Percentiles rank a stretch among this genome's conserved stretches.
These are phyloP conservation scores for Crotalus tigris DNA, from an alignment of 2,113 vertebrate species.

Conservation along the genomic window DNA sequence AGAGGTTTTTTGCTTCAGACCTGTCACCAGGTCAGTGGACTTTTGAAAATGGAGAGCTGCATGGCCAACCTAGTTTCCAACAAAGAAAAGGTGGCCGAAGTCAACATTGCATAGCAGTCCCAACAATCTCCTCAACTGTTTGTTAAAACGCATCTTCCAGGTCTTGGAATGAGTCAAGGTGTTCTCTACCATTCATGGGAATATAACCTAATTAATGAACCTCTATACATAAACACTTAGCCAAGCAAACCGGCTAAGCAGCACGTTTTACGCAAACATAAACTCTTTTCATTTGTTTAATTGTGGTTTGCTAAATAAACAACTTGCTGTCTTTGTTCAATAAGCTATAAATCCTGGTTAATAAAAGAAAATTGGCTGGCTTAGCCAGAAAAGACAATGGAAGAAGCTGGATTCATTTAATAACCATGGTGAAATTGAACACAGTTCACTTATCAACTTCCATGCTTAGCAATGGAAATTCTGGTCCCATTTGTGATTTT, in stretches of 20 bases:
- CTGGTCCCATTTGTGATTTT: too few species aligned
- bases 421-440: neutral
- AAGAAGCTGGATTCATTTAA: neutral
- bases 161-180: accelerated
- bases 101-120: neutral
- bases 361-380: neutral
- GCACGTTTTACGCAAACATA: neutral
- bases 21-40: conserved; percentile 78
- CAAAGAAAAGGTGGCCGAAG: neutral
- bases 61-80: conserved; percentile 66
- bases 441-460: neutral
- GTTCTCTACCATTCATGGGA: neutral
- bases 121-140: neutral
- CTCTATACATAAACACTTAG: neutral
- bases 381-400: neutral
- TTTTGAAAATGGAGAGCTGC: conserved; percentile 77
- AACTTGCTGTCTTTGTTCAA: neutral
- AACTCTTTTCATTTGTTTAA: neutral
- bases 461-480: neutral
- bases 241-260: neutral
- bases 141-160: neutral
- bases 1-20: conserved; percentile 87
- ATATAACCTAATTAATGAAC: neutral
- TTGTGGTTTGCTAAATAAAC: neutral
- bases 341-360: neutral